Evolutionary conservation across 2,888 invertebrate species (phyloP), one percentile per base, ranked within the genome.

Genomic region (Sphecodes monilicornis): DNA sequence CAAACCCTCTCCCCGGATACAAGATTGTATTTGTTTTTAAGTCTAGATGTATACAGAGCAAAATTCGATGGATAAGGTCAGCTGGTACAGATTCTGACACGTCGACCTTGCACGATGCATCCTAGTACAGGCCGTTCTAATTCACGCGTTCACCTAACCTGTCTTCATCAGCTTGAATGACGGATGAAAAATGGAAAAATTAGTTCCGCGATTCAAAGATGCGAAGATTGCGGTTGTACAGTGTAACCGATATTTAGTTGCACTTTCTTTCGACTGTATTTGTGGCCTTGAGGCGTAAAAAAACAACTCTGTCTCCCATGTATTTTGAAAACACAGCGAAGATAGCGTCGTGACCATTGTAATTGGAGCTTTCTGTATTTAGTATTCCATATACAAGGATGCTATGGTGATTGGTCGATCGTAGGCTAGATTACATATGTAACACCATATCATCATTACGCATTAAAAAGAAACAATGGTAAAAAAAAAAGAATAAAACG

Each of bases 371-470:
- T n/a, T 13, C 68, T 39, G 39, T 68, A 68, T 41, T n/a, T n/a
- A 6, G 22, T 41, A 13, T 68, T 22, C 10, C 13, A 18, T n/a
- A 32, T 78, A 69, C 71, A 68, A 73, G 78, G 76, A 78, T 76
- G 54, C 41, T 22, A 68, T 72, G n/a, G 64, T 72, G 71, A 43
- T 82, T 79, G 69, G 66, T 73, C 81, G 73, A 86, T 83, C 85
- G 81, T 90, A 90, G 91, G 84, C 78, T 90, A 88, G 86, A 83
- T 88, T 83, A 88, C 85, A 85, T 88, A 88, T 88, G 84, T 84
- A 68, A 90, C 88, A 86, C 84, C 90, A 92, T 92, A 90, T 92
- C 89, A 91, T 90, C 88, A 86, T 89, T 85, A 89, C 84, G 85
- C 86, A 82, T 86, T 68, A 73, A 69, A 50, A 76, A 11, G 41